A percentile compares a stretch with the other conserved stretches of the same genome.
These are phyloP conservation scores for Halichoeres trimaculatus DNA, from an alignment of 2,113 vertebrate species.

Conservation along the genomic window DNA sequence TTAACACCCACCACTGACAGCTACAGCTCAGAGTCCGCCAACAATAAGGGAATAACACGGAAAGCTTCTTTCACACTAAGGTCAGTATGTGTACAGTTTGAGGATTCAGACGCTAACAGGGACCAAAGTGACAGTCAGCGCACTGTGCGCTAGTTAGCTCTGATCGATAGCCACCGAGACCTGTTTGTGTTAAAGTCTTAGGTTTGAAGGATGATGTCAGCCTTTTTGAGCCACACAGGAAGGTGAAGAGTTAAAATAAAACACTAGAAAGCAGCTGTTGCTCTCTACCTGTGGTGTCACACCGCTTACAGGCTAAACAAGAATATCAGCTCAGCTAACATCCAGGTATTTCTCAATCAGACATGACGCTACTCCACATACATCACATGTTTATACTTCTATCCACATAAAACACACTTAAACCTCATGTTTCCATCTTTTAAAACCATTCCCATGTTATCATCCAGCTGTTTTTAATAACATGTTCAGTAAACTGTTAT, in stretches of 20 bases:
- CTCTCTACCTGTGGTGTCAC: not conserved
- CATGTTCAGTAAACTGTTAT: not conserved
- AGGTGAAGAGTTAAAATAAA: not conserved
- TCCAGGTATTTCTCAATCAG: not conserved
- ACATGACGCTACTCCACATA: not conserved
- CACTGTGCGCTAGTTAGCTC: slow-evolving; percentile 64
- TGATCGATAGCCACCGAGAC: slow-evolving; percentile 11
- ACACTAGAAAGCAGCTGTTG: not conserved
- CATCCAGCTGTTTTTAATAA: not conserved
- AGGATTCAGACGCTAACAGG: not conserved
- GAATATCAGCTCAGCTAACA: slow-evolving; percentile 36
- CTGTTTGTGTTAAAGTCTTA: not conserved
- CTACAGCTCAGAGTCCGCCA: slow-evolving; percentile 21
- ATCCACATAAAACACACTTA: not conserved
- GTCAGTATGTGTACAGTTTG: slow-evolving; percentile 50
- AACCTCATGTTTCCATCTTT: not conserved
- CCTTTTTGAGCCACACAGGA: not conserved
- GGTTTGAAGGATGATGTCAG: slow-evolving; percentile 33
- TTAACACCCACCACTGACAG: slow-evolving; percentile 65
- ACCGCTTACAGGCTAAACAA: slow-evolving; percentile 2
- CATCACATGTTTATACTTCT: not conserved
- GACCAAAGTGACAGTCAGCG: slow-evolving; percentile 42
- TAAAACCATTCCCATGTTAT: not conserved
- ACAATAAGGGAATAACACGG: not conserved
- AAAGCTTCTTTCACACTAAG: slow-evolving; percentile 36